Evolutionary conservation across 2,797 vertebrate species (phyloP).

Genomic region (Schizothorax lantsangensis): DNA sequence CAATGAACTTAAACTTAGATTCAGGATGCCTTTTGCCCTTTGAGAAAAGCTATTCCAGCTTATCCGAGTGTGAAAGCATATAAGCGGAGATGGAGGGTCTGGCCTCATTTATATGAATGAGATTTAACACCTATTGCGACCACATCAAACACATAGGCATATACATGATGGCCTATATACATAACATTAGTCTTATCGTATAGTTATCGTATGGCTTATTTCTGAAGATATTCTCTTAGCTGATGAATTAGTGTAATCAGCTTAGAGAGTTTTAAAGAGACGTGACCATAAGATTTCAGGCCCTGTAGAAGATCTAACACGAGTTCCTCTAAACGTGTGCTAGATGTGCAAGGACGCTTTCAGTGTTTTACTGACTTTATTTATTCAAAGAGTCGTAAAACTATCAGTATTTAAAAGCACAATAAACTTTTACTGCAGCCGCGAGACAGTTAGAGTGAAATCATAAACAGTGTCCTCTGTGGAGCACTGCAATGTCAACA

Average conservation of each 20-base stretch:
- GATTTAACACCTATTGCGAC: conserved; percentile 58
- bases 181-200: conserved; percentile 36
- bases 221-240: not conserved
- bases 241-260: not conserved
- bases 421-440: conserved; percentile 64
- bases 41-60: conserved; percentile 53
- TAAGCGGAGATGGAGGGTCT: conserved; percentile 65
- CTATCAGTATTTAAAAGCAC: conserved; percentile 62
- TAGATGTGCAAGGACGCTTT: not conserved
- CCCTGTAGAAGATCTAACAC: not conserved
- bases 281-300: not conserved
- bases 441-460: conserved; percentile 64
- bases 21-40: conserved; percentile 50
- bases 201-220: not conserved
- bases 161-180: conserved; percentile 40
- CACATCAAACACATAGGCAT: conserved; percentile 55
- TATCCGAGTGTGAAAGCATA: conserved; percentile 65
- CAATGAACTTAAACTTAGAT: conserved; percentile 48
- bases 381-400: conserved; percentile 14
- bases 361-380: conserved; percentile 7
- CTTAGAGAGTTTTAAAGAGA: conserved; percentile 2
- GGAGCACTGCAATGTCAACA: conserved; percentile 72
- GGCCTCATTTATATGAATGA: conserved; percentile 72
- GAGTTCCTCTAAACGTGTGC: not conserved
- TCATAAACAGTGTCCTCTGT: conserved; percentile 64